Base-by-base conservation (phyloP, 2,888 invertebrate genomes). In the Eupsilia transversa region DNA sequence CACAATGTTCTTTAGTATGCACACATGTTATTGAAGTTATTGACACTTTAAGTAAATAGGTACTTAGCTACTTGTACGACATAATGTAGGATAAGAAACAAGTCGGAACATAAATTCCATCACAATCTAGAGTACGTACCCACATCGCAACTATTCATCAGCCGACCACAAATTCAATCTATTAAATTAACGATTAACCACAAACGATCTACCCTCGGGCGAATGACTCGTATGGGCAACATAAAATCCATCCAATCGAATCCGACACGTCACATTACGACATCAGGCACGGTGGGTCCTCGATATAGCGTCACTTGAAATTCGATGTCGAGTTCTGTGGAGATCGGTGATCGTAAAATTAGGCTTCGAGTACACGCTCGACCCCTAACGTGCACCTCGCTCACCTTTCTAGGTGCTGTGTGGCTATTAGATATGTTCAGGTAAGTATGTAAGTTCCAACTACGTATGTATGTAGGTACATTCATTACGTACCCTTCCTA, bases 241-340 rank as follows among this genome's bases (percentile, higher is more conserved):
- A 94, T 95, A 94, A 95, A 95, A 95, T 93, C 93, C 92, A 91
- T 92, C 93, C 93, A 93, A 94, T 95, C 92, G 94, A 92, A 94
- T 93, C 92, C 92, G 93, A 94, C 94, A 94, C 93, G 93, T 94
- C 93, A 92, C 93, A 94, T 94, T 93, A 94, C 90, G 89, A 88
- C 90, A 88, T 85, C 88, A 92, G 88, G 89, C 90, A 88, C 86
- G 88, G 92, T 91, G 91, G 91, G 90, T 91, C 92, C 93, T 83
- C 67, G 79, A 81, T 93, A 94, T 93, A 93, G 93, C 94, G 88
- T 90, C 92, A 93, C 94, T 95, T 94, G 94, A 95, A 94, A 94
- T 94, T 94, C 93, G 94, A 94, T 94, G 93, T 92, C 91, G 90
- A 91, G 91, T 90, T 91, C 92, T 91, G 90, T 90, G 88, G 92